Conservation (phyloP, 2,888 invertebrate species). For the Shargacucullia verbasci region DNA sequence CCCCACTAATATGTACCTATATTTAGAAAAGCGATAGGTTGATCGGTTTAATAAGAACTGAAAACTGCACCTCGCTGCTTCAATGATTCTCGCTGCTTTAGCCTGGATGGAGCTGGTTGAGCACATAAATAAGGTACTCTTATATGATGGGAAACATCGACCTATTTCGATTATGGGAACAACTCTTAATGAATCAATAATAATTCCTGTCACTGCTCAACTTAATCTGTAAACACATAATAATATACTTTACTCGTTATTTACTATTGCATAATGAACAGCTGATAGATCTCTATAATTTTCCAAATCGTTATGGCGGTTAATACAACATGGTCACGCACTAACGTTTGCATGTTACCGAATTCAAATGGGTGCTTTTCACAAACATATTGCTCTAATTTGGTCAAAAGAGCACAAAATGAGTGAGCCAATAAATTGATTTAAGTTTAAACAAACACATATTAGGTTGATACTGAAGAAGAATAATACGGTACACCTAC, state of each 20-base stretch:
- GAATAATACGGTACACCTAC: too few species aligned
- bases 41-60: too few species aligned
- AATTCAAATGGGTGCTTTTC: conserved; percentile 27
- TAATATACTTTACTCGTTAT: conserved; percentile 25
- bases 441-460: too few species aligned
- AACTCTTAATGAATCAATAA: not conserved
- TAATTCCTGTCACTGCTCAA: not conserved
- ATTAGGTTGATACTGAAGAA: too few species aligned
- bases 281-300: conserved; percentile 44
- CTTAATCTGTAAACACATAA: conserved; percentile 7
- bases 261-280: conserved; percentile 25
- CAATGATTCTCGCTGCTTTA: too few species aligned
- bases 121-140: too few species aligned
- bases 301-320: conserved; percentile 26
- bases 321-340: conserved; percentile 47
- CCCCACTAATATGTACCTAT: too few species aligned
- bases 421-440: conserved; percentile 12
- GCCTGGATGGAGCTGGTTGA: too few species aligned
- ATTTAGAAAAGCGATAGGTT: too few species aligned
- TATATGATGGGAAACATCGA: too few species aligned
- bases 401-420: conserved; percentile 23
- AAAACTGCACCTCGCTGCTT: too few species aligned
- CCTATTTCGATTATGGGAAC: too few species aligned
- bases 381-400: conserved; percentile 42
- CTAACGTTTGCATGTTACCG: conserved; percentile 40